phyloP scores from a whole-genome alignment of 92 coral and sea anemone species.

The Umimayanthus kanabou region DNA sequence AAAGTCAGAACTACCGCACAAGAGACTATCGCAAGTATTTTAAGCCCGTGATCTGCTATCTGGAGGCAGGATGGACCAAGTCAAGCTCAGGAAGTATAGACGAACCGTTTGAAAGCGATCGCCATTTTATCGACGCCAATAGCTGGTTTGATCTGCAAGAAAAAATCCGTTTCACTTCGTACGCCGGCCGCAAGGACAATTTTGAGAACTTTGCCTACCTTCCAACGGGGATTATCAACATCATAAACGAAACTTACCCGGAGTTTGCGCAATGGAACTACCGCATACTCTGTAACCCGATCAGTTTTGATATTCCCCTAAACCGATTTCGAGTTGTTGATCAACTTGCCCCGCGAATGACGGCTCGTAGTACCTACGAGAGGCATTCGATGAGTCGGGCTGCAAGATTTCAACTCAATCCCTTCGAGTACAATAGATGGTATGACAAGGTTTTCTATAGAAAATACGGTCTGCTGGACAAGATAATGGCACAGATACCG shows the following conservation, averaged over 20 bases:
- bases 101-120: slow-evolving; percentile 92
- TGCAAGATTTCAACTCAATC: slow-evolving; percentile 72
- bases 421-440: slow-evolving; percentile 58
- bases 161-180: slow-evolving; percentile 93
- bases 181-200: slow-evolving; percentile 91
- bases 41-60: slow-evolving; percentile 82
- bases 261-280: slow-evolving; percentile 88
- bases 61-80: slow-evolving; percentile 90
- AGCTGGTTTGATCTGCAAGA: slow-evolving; percentile 93
- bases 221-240: slow-evolving; percentile 82
- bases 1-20: slow-evolving; percentile 62
- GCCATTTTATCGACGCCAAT: slow-evolving; percentile 88
- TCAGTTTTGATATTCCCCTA: slow-evolving; percentile 61
- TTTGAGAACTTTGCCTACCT: slow-evolving; percentile 90
- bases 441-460: slow-evolving; percentile 29
- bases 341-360: slow-evolving; percentile 59
- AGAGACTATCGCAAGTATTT: slow-evolving; percentile 90
- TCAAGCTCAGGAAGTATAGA: slow-evolving; percentile 67
- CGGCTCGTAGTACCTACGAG: slow-evolving; percentile 38
- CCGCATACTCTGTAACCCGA: slow-evolving; percentile 72
- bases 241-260: slow-evolving; percentile 76
- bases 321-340: slow-evolving; percentile 70
- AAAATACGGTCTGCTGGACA: slow-evolving; percentile 37
- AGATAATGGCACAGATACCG: slow-evolving; percentile 63
- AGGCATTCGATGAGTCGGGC: slow-evolving; percentile 56